Evolutionary conservation across 64 coral and sea anemone species (phyloP).

Genomic region (Pachyseris speciosa): DNA sequence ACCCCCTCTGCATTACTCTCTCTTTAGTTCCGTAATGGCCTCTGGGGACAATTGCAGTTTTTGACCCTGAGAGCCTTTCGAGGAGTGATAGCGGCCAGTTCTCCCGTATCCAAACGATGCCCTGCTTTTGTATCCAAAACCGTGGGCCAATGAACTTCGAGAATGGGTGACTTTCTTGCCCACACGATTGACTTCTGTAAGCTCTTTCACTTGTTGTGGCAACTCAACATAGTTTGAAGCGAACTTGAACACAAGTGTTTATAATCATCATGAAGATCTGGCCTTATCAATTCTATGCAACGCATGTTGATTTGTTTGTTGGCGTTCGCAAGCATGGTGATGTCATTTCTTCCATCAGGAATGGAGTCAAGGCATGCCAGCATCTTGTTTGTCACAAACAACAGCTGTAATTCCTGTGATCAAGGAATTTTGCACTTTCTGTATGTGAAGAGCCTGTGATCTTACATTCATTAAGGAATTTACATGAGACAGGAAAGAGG

Average conservation of each 20-base stretch:
- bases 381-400: background rate
- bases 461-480: conserved; percentile 11
- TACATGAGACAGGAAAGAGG: conserved; percentile 25
- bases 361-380: background rate
- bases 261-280: conserved; percentile 35
- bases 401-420: conserved; percentile 23
- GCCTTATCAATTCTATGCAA: conserved; percentile 35
- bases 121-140: too few relatives aligned
- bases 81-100: too few relatives aligned
- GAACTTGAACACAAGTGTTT: conserved; percentile 13
- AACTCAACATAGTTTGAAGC: background rate
- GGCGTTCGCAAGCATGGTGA: conserved; percentile 43
- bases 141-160: background rate
- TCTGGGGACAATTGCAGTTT: too few relatives aligned
- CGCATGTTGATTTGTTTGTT: conserved; percentile 25
- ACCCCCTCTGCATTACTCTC: too few relatives aligned
- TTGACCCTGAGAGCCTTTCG: too few relatives aligned
- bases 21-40: too few relatives aligned
- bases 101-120: background rate
- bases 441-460: too few relatives aligned
- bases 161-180: conserved; percentile 30
- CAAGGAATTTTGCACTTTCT: conserved; percentile 18
- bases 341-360: conserved; percentile 12
- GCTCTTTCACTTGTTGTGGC: conserved; percentile 20
- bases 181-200: conserved; percentile 40